Evolutionary conservation across 92 coral and sea anemone species (phyloP), one percentile per base, ranked within the genome.

Genomic region (Pocillopora grandis): DNA sequence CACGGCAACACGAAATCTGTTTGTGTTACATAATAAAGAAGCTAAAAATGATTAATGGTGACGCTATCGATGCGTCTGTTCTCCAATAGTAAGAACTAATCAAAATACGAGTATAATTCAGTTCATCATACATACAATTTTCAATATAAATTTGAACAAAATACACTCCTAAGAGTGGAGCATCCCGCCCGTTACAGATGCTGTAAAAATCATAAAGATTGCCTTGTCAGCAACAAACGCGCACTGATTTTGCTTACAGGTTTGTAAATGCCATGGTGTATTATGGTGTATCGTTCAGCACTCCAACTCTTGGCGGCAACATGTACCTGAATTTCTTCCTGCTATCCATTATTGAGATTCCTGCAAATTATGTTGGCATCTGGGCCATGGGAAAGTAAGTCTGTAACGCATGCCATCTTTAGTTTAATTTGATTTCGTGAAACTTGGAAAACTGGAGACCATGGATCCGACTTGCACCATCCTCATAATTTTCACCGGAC

Each of bases 291-390:
- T 79, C 92, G 18, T 89, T 91, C 62, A 90, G 93, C n/a, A 87
- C 98, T 3, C 94, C 95, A 55, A 83, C 90, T 17, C 92, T 94
- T 0, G 98, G 98, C 62, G 98, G 98, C 18, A 94, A 87, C 85
- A 94, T 94, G 93, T 94, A 94, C 82, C 77, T 94, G 57, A 94
- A 94, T 84, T 94, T 89, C 78, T 86, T 92, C 78, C 76, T 94
- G 75, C 77, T 93, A 3, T 89, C 95, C 76, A 78, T 94, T 37
- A 79, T 94, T 15, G 98, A 94, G 86, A 81, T 94, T 76, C 98
- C 98, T 19, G 95, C 89, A 33, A 92, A 94, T 77, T 91, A 82
- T 72, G 88, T 77, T 2, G 75, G 78, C 33, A 91, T 91, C 64
- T 91, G 84, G 84, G 21, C 62, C 64, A 88, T 91, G 87, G 89